These are phyloP conservation scores for Tursiops truncatus DNA, from an alignment of 2,113 vertebrate genomes.

Conservation along the genomic window DNA sequence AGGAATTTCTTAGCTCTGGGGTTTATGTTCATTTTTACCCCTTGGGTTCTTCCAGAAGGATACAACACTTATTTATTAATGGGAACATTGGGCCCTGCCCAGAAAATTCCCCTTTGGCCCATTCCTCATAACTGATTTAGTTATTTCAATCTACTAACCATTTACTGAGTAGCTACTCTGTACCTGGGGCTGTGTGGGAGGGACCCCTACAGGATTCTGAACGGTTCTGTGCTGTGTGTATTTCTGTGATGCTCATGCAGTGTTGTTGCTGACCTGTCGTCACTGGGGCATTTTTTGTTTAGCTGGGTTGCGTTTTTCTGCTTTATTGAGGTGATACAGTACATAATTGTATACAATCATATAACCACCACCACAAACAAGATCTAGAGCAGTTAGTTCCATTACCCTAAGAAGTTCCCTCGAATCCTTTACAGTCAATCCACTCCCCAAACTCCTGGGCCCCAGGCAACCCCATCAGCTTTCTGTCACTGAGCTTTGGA, in stretches of 20 bases:
- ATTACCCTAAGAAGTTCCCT: background rate
- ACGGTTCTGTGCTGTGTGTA: too few species aligned
- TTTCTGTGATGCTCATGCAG: background rate
- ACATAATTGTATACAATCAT: background rate
- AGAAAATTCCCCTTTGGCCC: background rate
- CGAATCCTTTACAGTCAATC: background rate
- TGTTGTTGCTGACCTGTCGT: background rate
- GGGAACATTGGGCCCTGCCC: background rate
- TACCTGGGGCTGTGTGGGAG: background rate
- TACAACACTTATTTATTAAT: background rate
- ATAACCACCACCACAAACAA: background rate
- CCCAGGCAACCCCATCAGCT: background rate
- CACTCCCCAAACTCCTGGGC: too few species aligned
- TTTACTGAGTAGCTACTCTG: background rate
- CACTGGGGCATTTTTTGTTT: background rate
- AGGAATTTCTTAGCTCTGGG: background rate
- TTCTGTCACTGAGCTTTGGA: background rate
- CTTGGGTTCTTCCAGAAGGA: background rate
- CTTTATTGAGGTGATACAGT: background rate
- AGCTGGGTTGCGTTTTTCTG: background rate
- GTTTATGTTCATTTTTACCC: background rate
- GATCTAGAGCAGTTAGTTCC: background rate
- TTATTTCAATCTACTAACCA: background rate
- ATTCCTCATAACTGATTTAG: background rate
- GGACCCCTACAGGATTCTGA: background rate